Evolutionary conservation across 2,797 vertebrate genomes (phyloP).

Genomic region (Morus bassanus): DNA sequence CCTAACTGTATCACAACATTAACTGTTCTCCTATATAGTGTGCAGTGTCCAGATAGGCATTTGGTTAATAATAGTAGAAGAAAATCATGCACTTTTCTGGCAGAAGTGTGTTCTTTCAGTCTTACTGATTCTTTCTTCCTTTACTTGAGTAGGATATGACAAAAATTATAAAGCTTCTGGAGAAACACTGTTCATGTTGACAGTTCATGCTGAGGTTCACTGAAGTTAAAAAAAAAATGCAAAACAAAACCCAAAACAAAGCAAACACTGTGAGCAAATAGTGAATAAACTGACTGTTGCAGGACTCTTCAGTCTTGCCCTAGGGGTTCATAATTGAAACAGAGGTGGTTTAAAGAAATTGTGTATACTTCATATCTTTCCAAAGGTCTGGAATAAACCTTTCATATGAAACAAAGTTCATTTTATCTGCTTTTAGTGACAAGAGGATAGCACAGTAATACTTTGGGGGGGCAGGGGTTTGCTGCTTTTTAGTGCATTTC

Average conservation of each 20-base stretch:
- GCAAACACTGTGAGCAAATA: background rate
- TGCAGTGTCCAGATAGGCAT: background rate
- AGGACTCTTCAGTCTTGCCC: background rate
- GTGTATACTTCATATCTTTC: background rate
- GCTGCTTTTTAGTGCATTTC: too few relatives aligned
- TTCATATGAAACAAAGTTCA: background rate
- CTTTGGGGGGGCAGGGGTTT: rapidly evolving
- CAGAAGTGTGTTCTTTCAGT: background rate
- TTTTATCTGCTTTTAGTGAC: background rate
- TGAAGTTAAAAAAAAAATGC: background rate
- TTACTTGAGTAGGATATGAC: background rate
- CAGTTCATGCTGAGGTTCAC: background rate
- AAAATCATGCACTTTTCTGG: background rate
- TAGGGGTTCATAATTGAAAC: background rate
- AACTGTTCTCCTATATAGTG: too few relatives aligned
- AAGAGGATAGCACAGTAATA: background rate
- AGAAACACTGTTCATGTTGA: background rate
- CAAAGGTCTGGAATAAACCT: background rate
- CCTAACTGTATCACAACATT: background rate
- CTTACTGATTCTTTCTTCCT: background rate
- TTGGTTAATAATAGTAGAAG: background rate
- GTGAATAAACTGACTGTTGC: background rate
- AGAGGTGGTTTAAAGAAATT: background rate
- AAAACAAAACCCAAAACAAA: background rate
- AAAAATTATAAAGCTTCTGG: background rate